These are phyloP conservation scores for Rhinoptilus africanus DNA, from an alignment of 2,113 vertebrate species.

Conservation along the genomic window DNA sequence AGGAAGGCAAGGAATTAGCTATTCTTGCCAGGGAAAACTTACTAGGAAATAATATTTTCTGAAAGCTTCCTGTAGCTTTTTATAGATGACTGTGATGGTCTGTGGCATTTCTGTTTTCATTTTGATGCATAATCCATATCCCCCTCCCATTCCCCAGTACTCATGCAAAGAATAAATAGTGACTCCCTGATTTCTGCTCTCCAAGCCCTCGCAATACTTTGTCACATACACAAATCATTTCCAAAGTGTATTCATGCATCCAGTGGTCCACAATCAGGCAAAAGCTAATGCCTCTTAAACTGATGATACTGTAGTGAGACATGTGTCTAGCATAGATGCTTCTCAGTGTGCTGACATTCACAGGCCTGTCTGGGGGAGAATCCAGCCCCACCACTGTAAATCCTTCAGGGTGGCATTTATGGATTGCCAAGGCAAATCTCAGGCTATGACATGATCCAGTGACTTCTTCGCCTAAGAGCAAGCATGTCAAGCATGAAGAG, in stretches of 20 bases:
- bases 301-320: neutral
- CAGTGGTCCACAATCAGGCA: neutral
- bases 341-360: neutral
- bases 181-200: neutral
- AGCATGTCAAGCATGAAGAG: neutral
- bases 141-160: neutral
- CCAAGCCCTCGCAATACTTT: neutral
- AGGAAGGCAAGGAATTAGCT: neutral
- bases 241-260: fast-evolving
- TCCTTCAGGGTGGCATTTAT: neutral
- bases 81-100: neutral
- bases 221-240: neutral
- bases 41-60: neutral
- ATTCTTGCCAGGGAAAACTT: neutral
- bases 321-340: fast-evolving
- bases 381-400: neutral
- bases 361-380: neutral
- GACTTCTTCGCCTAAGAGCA: neutral
- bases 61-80: neutral
- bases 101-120: neutral
- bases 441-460: neutral
- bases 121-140: neutral
- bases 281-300: neutral
- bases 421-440: neutral
- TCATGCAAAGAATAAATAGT: neutral